Percentiles rank a stretch among this genome's conserved stretches.
Conservation (phyloP, 2,797 vertebrate species). For the Tapera naevia region DNA sequence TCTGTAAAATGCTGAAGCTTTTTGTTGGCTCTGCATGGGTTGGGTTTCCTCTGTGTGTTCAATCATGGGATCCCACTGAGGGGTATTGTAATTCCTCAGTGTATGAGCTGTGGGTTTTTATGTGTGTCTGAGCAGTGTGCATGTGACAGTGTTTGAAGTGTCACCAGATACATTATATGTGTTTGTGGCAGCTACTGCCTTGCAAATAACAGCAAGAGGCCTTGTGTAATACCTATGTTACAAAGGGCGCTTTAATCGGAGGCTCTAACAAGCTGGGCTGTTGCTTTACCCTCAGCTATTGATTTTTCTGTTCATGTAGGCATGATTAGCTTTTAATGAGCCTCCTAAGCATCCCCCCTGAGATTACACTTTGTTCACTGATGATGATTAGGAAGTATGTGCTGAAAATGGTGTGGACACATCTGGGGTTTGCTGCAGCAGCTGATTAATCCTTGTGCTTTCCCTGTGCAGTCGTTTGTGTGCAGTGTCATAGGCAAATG, state of each 20-base stretch:
- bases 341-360: neutral
- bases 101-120: neutral
- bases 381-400: neutral
- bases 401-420: neutral
- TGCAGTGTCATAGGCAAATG: neutral
- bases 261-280: neutral
- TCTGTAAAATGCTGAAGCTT: neutral
- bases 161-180: neutral
- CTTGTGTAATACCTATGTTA: neutral
- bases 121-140: neutral
- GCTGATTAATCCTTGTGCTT: neutral
- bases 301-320: neutral
- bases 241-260: neutral
- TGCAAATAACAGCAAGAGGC: neutral
- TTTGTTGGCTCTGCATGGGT: neutral
- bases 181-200: neutral
- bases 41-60: neutral
- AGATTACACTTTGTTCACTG: neutral
- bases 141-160: neutral
- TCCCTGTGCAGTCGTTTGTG: accelerated
- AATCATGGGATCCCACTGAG: neutral
- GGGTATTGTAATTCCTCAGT: neutral
- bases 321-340: neutral
- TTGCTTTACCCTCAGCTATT: neutral
- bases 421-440: neutral